phyloP scores from a whole-genome alignment of 2,888 invertebrate genomes.

The Acleris cristana region DNA sequence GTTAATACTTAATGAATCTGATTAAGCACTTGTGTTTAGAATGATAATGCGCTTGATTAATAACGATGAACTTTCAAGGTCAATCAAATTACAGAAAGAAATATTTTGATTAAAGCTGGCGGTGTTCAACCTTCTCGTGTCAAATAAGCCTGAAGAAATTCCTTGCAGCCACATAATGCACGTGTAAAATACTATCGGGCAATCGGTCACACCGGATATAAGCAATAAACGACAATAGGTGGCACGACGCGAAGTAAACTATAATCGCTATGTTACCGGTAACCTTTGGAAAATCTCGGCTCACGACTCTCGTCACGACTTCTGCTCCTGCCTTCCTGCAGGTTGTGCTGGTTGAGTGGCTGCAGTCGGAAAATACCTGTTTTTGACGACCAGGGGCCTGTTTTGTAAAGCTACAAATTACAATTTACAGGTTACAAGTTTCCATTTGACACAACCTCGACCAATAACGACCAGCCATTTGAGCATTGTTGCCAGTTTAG shows the following conservation, averaged over 20 bases:
- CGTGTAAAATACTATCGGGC: conserved; percentile 38
- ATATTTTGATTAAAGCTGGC: not conserved
- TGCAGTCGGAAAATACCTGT: conserved; percentile 1
- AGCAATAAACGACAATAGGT: conserved; percentile 67
- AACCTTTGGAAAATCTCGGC: conserved; percentile 42
- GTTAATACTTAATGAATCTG: too few relatives aligned
- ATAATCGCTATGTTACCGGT: conserved; percentile 34
- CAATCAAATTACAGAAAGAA: too few relatives aligned
- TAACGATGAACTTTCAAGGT: too few relatives aligned
- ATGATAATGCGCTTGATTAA: too few relatives aligned
- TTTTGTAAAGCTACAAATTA: too few relatives aligned
- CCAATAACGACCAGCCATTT: too few relatives aligned
- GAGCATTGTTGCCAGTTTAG: too few relatives aligned
- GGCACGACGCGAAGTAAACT: conserved; percentile 38
- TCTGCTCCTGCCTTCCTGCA: conserved; percentile 26
- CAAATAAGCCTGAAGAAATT: not conserved
- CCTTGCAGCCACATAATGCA: not conserved
- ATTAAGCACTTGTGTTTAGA: too few relatives aligned
- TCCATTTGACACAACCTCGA: too few relatives aligned
- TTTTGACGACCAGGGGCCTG: not conserved
- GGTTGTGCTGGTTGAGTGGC: not conserved
- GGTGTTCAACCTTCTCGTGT: not conserved
- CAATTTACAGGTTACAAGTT: too few relatives aligned
- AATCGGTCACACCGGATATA: conserved; percentile 59
- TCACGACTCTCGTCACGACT: conserved; percentile 17